Conservation (phyloP, 2,888 invertebrate species). For the Conomelus anceps region DNA sequence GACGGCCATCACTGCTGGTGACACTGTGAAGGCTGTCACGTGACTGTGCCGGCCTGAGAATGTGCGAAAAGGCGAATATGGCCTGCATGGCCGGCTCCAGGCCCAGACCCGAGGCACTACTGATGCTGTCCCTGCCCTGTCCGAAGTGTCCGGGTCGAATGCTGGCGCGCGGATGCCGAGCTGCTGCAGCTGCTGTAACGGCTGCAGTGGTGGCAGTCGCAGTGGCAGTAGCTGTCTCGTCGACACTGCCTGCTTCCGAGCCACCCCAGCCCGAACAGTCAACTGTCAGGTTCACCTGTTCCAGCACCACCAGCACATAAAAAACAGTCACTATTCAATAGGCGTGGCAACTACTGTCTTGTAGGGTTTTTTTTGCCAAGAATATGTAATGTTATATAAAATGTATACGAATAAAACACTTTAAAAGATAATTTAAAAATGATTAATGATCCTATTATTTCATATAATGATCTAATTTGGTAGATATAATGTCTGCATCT, state of each 20-base stretch:
- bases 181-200: conserved; percentile 16
- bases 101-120: conserved; percentile 37
- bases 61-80: conserved; percentile 38
- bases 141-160: conserved; percentile 25
- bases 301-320: conserved; percentile 2
- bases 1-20: conserved; percentile 36
- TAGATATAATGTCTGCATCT: too few species aligned
- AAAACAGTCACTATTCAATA: background rate
- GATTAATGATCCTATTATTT: too few species aligned
- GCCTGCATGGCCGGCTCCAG: conserved; percentile 39
- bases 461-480: too few species aligned
- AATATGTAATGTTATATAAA: too few species aligned
- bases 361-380: background rate
- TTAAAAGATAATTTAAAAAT: too few species aligned
- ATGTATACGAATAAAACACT: too few species aligned
- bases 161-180: conserved; percentile 23
- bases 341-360: background rate
- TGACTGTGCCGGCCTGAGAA: conserved; percentile 39
- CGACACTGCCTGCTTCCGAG: conserved; percentile 23
- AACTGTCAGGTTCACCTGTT: conserved; percentile 42
- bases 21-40: conserved; percentile 39
- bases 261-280: conserved; percentile 38
- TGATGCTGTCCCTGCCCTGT: conserved; percentile 34
- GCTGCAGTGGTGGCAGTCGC: conserved; percentile 10
- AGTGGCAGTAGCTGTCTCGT: conserved; percentile 4